Evolutionary conservation across 2,888 invertebrate species (phyloP), one percentile per base, ranked within the genome.

Genomic region (Lingula anatina): DNA sequence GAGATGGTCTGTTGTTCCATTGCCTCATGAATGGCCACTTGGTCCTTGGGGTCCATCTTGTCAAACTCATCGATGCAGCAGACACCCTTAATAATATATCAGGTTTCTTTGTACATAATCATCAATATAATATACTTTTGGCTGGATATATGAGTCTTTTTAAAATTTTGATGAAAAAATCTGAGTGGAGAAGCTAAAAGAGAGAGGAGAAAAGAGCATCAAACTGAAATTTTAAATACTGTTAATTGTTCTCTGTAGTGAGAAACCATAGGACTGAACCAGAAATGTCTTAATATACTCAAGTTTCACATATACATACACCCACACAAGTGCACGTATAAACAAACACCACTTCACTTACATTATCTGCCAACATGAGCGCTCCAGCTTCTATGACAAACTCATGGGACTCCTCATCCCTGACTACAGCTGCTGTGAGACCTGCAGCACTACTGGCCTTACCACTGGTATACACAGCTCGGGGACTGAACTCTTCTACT

Each of bases 1-100:
- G 96, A 95, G 62, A 99, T 99, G 0, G 99, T 99, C 79, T 99
- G 99, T 71, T 99, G 99, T 81, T 99, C 99, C 99, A 99, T 99
- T 3, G 99, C 99, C 80, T 99, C 99, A 81, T 99, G 99, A 62
- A 99, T 99, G 41, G 99, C 97, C 5, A 99, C 95, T 78, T 99
- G 97, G 82, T 99, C 99, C 43, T 86, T 84, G 0, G 84, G 84
- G 76, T 99, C 97, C 99, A 99, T 99, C 80, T 99, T 99, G 78
- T 99, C 99, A 78, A 99, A 99, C 80, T 99, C 99, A 70, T 99
- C 99, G 64, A 99, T 99, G 73, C 97, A 97, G 68, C 97, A 97
- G 42, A 97, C 90, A 4, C 96, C 81, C 75, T 76, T 9, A 12
- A 31, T 9, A n/a, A n/a, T n/a, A n/a, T n/a, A n/a, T n/a, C n/a